Evolutionary conservation across 1,140 invertebrate species (phyloP), one percentile per base, ranked within the genome.

Genomic region (Acromyrmex charruanus): DNA sequence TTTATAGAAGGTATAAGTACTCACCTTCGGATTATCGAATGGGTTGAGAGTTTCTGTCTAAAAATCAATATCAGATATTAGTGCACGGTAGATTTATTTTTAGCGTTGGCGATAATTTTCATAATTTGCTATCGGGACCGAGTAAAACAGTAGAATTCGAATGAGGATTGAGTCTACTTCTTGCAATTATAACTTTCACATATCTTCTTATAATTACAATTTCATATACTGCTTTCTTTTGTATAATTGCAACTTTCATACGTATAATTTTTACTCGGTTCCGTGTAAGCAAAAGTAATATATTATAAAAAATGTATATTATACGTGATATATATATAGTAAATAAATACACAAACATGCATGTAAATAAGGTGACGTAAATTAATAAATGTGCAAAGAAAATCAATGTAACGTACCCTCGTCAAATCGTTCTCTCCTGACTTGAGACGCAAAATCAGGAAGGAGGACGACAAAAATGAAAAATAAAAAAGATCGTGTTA

Each of bases 41-140:
- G 98, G 97, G 97, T 98, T 98, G 96, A 98, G 97, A 96, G 97
- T 97, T 96, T 98, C 97, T 92, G 97, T 96, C 97, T 97, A 95
- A 16, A 95, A 95, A 88, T 53, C 44, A n/a, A 74, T 77, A 84
- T 75, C 14, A 53, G 31, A 85, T 66, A 77, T 85, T 61, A 85
- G 14, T 25, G 16, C 1, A 4, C 31, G 51, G 7, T 49, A 61
- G 7, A 21, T 75, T 61, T 61, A 74, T 68, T 5, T 49, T 65
- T 21, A 59, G 14, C 28, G 28, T 59, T 44, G 12, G 0, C 39
- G 18, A 71, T 44, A 72, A 35, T 74, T 81, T 3, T 53, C 18
- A n/a, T 16, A 58, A 21, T 58, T 74, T 16, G 51, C 18, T 4
- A 9, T n/a, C 53, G 12, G 35, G 21, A 81, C 6, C 16, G 66